phyloP scores from a whole-genome alignment of 2,888 invertebrate species.

The Mesorhabditis belari region DNA sequence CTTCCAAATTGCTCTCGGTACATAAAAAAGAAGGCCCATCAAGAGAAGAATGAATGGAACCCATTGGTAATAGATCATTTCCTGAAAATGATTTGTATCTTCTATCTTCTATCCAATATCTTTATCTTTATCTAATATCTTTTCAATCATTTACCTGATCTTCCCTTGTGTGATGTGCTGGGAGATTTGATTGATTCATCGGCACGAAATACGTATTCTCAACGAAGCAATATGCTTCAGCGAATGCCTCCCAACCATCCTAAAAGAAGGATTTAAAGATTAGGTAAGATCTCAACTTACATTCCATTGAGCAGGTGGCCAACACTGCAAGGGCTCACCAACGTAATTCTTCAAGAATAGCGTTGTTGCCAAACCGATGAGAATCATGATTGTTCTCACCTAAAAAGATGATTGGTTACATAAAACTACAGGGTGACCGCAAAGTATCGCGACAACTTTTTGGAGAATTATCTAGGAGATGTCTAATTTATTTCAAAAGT shows the following conservation, averaged over 20 bases:
- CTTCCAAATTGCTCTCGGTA: slow-evolving; percentile 35
- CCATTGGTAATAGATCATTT: slow-evolving; percentile 50
- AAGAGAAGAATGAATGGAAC: slow-evolving; percentile 49
- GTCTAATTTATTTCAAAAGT: too few relatives aligned
- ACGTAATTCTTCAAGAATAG: slow-evolving; percentile 57
- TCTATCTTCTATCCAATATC: too few relatives aligned
- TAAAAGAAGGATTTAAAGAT: slow-evolving; percentile 7
- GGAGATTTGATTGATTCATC: slow-evolving; percentile 25
- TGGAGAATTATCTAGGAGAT: too few relatives aligned
- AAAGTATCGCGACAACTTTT: too few relatives aligned
- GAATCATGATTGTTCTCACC: slow-evolving; percentile 55
- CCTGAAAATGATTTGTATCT: too few relatives aligned
- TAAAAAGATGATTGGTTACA: slow-evolving; percentile 25
- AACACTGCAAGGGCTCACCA: slow-evolving; percentile 58
- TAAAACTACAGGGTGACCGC: too few relatives aligned
- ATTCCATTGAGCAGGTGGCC: slow-evolving; percentile 43
- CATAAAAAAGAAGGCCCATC: slow-evolving; percentile 38
- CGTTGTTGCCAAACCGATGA: slow-evolving; percentile 55
- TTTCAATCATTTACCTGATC: not conserved
- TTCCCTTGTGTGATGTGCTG: slow-evolving; percentile 23
- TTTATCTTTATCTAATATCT: too few relatives aligned
- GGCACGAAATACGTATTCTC: slow-evolving; percentile 56
- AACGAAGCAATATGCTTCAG: slow-evolving; percentile 59
- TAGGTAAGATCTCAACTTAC: slow-evolving; percentile 3
- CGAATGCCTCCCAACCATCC: slow-evolving; percentile 56